Conservation (phyloP, 2,113 vertebrate genomes). For the Orthonyx spaldingii region DNA sequence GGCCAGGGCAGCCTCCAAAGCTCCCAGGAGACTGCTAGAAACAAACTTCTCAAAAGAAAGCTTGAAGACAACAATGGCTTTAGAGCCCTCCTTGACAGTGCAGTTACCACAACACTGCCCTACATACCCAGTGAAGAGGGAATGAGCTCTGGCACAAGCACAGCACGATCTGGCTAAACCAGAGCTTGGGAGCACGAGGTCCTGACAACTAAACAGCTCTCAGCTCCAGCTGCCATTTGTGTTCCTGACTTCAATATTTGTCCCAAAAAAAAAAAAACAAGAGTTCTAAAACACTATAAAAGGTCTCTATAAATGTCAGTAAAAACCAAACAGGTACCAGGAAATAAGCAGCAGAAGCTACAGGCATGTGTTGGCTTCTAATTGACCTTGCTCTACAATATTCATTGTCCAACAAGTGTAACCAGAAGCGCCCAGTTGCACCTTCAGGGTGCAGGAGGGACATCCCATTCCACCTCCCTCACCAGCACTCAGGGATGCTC, state of each 20-base stretch:
- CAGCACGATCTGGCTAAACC: neutral
- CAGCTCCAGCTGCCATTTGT: neutral
- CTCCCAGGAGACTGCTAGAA: neutral
- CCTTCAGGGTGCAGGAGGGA: neutral
- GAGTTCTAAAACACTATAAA: neutral
- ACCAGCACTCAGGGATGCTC: neutral
- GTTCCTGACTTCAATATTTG: neutral
- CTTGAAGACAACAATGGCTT: neutral
- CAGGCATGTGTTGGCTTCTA: neutral
- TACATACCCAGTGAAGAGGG: neutral
- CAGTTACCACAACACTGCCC: neutral
- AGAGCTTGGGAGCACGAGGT: neutral
- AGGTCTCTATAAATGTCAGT: neutral
- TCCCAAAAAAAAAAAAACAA: neutral
- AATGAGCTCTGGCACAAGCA: neutral
- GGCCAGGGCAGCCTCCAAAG: neutral
- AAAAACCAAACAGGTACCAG: neutral
- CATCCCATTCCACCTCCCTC: neutral
- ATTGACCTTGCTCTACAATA: neutral
- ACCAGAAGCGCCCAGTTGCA: neutral
- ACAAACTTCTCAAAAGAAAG: neutral
- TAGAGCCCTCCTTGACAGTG: neutral
- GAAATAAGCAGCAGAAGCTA: neutral
- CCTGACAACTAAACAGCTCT: neutral
- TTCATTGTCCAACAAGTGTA: neutral